Evolutionary conservation across 2,888 invertebrate species (phyloP).

Genomic region (Coelinius sp.): DNA sequence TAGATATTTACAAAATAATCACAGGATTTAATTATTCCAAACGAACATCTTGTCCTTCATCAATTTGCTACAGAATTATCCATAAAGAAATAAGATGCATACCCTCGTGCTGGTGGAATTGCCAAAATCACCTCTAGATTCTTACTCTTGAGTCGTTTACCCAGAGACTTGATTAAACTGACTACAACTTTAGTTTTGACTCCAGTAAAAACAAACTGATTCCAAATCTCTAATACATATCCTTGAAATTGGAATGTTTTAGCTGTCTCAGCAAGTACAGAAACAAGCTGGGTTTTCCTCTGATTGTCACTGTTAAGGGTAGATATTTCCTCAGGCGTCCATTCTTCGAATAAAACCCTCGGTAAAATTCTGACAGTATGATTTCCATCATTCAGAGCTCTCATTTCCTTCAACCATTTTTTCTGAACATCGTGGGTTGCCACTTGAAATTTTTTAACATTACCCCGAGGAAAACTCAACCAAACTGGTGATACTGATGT

Average conservation of each 20-base stretch:
- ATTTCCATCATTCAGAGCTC: constrained; percentile 73
- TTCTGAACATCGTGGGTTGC: constrained; percentile 87
- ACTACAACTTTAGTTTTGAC: constrained; percentile 74
- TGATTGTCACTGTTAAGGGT: constrained; percentile 79
- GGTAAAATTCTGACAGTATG: constrained; percentile 83
- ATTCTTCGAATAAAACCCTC: constrained; percentile 90
- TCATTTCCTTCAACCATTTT: constrained; percentile 85
- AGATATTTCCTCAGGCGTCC: constrained; percentile 83
- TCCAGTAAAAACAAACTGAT: constrained; percentile 81
- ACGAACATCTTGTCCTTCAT: no score
- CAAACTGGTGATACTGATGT: constrained; percentile 95
- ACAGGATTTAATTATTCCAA: no score
- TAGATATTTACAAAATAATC: no score
- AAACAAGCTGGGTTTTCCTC: constrained; percentile 79
- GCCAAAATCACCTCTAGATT: constrained; percentile 80
- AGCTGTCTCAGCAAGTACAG: constrained; percentile 77
- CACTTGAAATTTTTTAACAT: constrained; percentile 76
- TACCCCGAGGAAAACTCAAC: constrained; percentile 85
- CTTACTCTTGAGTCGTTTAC: constrained; percentile 70
- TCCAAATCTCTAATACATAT: constrained; percentile 91
- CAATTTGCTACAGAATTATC: constrained; percentile 41
- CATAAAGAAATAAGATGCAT: constrained; percentile 50
- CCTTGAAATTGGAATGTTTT: constrained; percentile 87
- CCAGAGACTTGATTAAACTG: constrained; percentile 78
- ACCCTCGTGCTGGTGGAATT: constrained; percentile 83